Conservation (phyloP, 2,113 vertebrate species). For the Nymphicus hollandicus region DNA sequence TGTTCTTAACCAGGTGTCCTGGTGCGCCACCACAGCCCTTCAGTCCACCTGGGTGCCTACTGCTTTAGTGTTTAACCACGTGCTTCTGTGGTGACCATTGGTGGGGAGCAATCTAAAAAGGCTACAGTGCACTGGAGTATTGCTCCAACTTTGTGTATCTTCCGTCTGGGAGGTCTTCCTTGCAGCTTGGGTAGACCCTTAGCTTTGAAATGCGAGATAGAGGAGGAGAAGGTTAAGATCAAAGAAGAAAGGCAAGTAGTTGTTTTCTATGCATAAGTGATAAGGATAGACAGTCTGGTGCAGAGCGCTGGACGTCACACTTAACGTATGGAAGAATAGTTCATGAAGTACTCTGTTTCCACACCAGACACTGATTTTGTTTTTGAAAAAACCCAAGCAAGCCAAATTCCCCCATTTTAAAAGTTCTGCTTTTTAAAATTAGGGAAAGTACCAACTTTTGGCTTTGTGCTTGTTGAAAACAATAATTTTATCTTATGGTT, state of each 20-base stretch:
- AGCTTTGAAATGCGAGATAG: background rate
- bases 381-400: background rate
- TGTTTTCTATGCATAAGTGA: background rate
- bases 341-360: background rate
- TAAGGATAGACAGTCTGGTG: background rate
- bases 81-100: background rate
- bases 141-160: fast-evolving
- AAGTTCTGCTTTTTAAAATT: background rate
- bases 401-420: background rate
- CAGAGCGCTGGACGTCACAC: background rate
- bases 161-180: background rate
- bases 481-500: background rate
- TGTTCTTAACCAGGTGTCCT: background rate
- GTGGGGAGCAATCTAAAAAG: background rate
- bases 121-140: background rate
- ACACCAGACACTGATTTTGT: no score
- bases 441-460: background rate
- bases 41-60: background rate
- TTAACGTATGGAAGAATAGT: background rate
- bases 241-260: background rate
- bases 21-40: background rate
- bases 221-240: background rate
- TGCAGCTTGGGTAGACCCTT: background rate
- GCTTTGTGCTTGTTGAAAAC: background rate
- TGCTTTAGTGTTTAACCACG: background rate